phyloP scores from a whole-genome alignment of 2,888 invertebrate species.

The Molorchus minor region DNA sequence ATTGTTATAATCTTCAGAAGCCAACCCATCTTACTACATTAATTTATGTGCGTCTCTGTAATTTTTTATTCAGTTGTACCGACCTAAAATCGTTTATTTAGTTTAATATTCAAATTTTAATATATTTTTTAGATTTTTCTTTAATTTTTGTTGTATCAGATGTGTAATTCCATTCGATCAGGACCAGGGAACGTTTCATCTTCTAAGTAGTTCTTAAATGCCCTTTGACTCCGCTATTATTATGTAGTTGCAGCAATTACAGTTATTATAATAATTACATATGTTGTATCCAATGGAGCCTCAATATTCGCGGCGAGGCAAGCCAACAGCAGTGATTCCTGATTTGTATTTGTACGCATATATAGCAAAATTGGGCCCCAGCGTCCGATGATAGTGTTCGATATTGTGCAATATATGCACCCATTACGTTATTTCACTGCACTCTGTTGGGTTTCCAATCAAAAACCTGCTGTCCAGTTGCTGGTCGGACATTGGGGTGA shows the following conservation, averaged over 20 bases:
- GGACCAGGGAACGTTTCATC: no score
- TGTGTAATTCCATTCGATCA: no score
- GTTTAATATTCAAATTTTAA: no score
- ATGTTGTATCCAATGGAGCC: not conserved
- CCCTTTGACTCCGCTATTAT: not conserved
- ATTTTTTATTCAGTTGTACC: no score
- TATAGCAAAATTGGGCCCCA: slow-evolving; percentile 43
- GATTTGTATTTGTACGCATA: slow-evolving; percentile 45
- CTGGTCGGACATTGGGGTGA: slow-evolving; percentile 29
- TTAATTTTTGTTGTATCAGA: no score
- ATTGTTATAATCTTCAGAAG: no score
- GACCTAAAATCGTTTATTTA: no score
- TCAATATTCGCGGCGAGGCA: slow-evolving; percentile 4
- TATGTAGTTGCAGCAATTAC: slow-evolving; percentile 2
- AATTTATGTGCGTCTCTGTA: no score
- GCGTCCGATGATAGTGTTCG: slow-evolving; percentile 38
- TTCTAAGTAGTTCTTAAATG: no score
- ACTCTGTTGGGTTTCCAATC: slow-evolving; percentile 32
- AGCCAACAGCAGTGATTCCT: slow-evolving; percentile 35
- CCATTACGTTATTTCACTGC: slow-evolving; percentile 39
- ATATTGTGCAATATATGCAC: slow-evolving; percentile 44
- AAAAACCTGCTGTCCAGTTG: slow-evolving; percentile 39
- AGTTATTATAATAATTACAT: slow-evolving; percentile 20
- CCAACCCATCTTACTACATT: no score
- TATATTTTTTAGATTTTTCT: no score